Conservation (phyloP, 1,140 invertebrate species). For the Battus philenor region DNA sequence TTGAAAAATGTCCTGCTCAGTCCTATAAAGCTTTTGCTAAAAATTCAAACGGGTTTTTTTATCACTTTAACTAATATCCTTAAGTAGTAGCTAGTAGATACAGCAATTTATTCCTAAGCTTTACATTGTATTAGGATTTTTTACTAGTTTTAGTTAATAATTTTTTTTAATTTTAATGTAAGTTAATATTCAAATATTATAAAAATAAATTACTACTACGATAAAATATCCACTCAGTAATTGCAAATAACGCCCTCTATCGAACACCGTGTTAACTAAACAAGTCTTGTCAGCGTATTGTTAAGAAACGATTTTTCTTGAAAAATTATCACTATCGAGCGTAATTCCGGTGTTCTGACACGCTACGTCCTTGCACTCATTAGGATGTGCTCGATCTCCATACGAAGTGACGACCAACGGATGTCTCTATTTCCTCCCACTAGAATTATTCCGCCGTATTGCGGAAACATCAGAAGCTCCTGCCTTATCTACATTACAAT, state of each 20-base stretch:
- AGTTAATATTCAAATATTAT: no score
- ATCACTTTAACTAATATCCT: no score
- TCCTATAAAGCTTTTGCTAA: no score
- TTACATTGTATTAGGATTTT: no score
- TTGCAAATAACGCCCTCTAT: slow-evolving; percentile 6
- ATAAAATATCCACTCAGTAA: no score
- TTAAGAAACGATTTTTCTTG: slow-evolving; percentile 24
- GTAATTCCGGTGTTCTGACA: slow-evolving; percentile 38
- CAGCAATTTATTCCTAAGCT: not conserved
- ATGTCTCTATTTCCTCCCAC: slow-evolving; percentile 52
- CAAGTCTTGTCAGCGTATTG: not conserved
- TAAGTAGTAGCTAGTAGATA: no score
- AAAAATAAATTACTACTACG: no score
- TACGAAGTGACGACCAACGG: slow-evolving; percentile 37
- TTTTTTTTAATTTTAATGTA: not conserved
- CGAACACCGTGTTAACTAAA: slow-evolving; percentile 1
- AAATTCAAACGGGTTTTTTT: no score
- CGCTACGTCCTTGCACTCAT: slow-evolving; percentile 49
- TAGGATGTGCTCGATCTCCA: slow-evolving; percentile 56
- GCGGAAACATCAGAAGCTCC: slow-evolving; percentile 50
- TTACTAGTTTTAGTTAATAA: not conserved
- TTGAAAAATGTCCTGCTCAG: no score
- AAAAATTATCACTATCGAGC: slow-evolving; percentile 28
- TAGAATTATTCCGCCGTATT: slow-evolving; percentile 37
- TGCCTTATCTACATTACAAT: slow-evolving; percentile 22